Percentiles rank a stretch among this genome's conserved stretches.
These are phyloP conservation scores for Papilio polytes DNA, from an alignment of 1,140 invertebrate species.

Conservation along the genomic window DNA sequence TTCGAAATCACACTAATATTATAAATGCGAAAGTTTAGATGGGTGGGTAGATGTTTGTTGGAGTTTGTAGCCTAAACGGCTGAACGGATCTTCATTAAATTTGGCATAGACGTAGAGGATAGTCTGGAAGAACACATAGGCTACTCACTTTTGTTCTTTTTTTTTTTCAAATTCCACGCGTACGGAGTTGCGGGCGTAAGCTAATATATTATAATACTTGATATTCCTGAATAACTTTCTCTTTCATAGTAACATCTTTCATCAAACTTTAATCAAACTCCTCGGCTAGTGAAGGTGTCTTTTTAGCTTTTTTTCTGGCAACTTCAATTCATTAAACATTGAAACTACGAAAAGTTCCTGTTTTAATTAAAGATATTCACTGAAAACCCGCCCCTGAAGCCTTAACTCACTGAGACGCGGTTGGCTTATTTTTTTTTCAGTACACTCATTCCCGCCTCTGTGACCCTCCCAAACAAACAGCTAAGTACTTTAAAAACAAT, in stretches of 20 bases:
- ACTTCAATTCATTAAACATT: slow-evolving; percentile 73
- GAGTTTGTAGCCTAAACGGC: too few relatives aligned
- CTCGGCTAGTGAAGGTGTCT: slow-evolving; percentile 42
- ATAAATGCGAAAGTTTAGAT: too few relatives aligned
- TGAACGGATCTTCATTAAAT: too few relatives aligned
- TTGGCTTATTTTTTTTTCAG: slow-evolving; percentile 83
- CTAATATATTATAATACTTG: neutral
- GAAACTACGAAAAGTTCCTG: slow-evolving; percentile 66
- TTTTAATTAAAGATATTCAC: slow-evolving; percentile 82
- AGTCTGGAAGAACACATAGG: too few relatives aligned
- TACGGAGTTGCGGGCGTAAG: too few relatives aligned
- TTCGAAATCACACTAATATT: neutral
- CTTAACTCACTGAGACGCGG: slow-evolving; percentile 80
- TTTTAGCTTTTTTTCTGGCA: slow-evolving; percentile 56
- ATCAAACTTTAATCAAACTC: slow-evolving; percentile 44
- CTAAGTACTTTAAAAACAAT: slow-evolving; percentile 79
- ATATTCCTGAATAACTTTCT: slow-evolving; percentile 47
- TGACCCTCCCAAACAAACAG: slow-evolving; percentile 82
- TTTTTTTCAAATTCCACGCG: too few relatives aligned
- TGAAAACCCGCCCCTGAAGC: slow-evolving; percentile 77
- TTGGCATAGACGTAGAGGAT: too few relatives aligned
- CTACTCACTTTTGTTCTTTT: too few relatives aligned
- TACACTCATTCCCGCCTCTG: slow-evolving; percentile 82
- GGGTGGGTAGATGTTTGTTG: too few relatives aligned
- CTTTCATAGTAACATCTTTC: slow-evolving; percentile 36